A percentile compares a stretch with the other conserved stretches of the same genome.
Conservation (phyloP, 30 jellyfish, hydroid and myxozoan species). For the Aurelia sp. region DNA sequence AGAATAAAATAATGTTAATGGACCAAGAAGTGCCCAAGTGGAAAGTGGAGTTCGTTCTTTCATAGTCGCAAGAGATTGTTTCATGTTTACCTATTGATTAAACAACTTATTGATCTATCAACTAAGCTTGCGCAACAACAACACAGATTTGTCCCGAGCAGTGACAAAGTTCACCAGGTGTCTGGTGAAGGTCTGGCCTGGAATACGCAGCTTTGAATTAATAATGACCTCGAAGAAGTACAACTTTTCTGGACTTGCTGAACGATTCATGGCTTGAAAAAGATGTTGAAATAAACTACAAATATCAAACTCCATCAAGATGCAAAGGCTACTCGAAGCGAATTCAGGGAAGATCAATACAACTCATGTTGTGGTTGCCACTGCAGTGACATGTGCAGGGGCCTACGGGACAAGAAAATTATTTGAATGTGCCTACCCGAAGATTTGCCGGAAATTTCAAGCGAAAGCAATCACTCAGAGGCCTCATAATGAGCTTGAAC, state of each 20-base stretch:
- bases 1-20: too few relatives aligned
- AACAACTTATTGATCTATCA: too few relatives aligned
- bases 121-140: slow-evolving; percentile 24
- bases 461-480: background rate
- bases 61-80: too few relatives aligned
- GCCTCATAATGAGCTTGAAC: too few relatives aligned
- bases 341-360: slow-evolving; percentile 28
- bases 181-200: background rate
- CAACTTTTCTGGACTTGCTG: too few relatives aligned
- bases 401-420: slow-evolving; percentile 77
- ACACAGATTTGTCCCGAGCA: background rate
- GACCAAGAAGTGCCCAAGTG: too few relatives aligned
- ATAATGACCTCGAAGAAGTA: too few relatives aligned
- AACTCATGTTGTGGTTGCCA: slow-evolving; percentile 28
- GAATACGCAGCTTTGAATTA: background rate
- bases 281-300: too few relatives aligned
- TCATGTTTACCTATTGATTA: too few relatives aligned
- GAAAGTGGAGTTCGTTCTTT: too few relatives aligned
- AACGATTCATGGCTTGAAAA: too few relatives aligned
- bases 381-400: slow-evolving; percentile 74
- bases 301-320: background rate
- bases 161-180: slow-evolving; percentile 1
- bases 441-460: background rate
- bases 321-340: slow-evolving; percentile 54
- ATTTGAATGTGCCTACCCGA: slow-evolving; percentile 61